Percentiles rank a stretch among this genome's conserved stretches.
These are phyloP conservation scores for Brachyhypopomus occidentalis DNA, from an alignment of 2,113 vertebrate genomes.

Conservation along the genomic window DNA sequence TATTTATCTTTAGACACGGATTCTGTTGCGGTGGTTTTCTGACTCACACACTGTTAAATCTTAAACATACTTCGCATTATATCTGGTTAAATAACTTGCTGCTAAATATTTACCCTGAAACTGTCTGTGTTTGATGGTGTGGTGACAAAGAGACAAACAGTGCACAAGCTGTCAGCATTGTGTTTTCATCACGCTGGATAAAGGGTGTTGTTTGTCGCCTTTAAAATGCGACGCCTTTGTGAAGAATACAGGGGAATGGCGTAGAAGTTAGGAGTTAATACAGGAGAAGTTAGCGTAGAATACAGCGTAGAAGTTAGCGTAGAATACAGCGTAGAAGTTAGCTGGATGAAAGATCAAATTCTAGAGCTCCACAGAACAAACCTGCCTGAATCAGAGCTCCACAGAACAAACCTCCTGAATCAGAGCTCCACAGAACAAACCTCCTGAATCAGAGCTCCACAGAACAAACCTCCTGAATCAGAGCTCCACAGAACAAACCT, in stretches of 20 bases:
- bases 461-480: no score
- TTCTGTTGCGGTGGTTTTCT: constrained; percentile 20
- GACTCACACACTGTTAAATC: constrained; percentile 18
- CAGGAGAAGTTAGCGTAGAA: no score
- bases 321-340: constrained; percentile 47
- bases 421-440: no score
- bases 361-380: no score
- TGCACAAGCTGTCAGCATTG: constrained; percentile 46
- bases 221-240: constrained; percentile 37
- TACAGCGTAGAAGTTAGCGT: constrained; percentile 40
- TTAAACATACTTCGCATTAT: constrained; percentile 36
- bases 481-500: no score
- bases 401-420: no score
- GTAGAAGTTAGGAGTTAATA: constrained; percentile 38
- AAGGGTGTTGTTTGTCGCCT: constrained; percentile 53
- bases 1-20: constrained; percentile 28
- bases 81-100: constrained; percentile 40
- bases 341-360: no score
- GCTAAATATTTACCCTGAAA: constrained; percentile 58
- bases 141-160: constrained; percentile 37
- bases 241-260: constrained; percentile 45
- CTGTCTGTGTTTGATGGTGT: constrained; percentile 39
- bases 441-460: no score
- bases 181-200: constrained; percentile 44
- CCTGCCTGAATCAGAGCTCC: no score